These are phyloP conservation scores for Cryptomyrus ogoouensis DNA, from an alignment of 2,113 vertebrate species.

Conservation along the genomic window DNA sequence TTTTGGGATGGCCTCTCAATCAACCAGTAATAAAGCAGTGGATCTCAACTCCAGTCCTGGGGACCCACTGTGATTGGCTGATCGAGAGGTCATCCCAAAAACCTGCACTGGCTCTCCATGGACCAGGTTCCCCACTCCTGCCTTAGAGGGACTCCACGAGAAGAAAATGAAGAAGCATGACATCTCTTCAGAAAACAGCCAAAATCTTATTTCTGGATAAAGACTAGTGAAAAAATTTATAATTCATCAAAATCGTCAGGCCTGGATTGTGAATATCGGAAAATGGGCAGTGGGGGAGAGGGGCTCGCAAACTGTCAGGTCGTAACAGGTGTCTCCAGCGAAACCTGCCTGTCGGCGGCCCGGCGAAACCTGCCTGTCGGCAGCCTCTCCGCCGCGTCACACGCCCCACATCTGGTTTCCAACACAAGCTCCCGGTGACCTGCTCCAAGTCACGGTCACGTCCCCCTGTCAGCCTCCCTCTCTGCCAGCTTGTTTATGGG, in stretches of 20 bases:
- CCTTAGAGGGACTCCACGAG: neutral
- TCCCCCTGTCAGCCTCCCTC: neutral
- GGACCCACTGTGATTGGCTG: no score
- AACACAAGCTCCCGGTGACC: neutral
- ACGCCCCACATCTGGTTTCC: conserved; percentile 12
- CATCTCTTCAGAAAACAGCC: neutral
- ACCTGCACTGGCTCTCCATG: no score
- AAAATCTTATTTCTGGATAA: neutral
- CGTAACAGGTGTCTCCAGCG: neutral
- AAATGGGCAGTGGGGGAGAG: neutral
- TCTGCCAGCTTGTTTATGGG: neutral
- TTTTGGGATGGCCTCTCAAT: no score
- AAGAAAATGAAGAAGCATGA: no score
- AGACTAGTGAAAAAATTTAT: neutral
- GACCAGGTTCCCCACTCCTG: no score
- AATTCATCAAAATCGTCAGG: neutral
- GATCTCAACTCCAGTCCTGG: no score
- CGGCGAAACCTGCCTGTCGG: no score
- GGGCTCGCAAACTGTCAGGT: neutral
- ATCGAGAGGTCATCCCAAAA: no score
- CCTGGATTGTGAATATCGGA: neutral
- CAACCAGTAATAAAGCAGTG: no score
- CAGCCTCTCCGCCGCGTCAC: neutral
- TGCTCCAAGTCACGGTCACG: neutral
- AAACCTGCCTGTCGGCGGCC: neutral